Percentiles rank a stretch among this genome's conserved stretches.
These are phyloP conservation scores for Sarcophaga rosellei DNA, from an alignment of 2,888 invertebrate species.

Conservation along the genomic window DNA sequence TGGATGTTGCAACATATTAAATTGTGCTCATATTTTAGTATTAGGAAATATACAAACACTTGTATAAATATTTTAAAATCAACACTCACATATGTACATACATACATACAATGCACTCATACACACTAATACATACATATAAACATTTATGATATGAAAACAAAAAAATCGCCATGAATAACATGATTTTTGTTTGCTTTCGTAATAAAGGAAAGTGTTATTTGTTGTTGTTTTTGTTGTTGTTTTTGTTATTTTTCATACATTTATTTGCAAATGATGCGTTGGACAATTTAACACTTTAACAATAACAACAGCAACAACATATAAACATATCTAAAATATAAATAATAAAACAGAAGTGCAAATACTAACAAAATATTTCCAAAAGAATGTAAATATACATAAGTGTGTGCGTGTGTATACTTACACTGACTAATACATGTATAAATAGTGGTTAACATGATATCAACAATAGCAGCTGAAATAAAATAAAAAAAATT, in stretches of 20 bases:
- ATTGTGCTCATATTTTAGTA: constrained; percentile 56
- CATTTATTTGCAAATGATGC: constrained; percentile 35
- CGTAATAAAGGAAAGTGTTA: not conserved
- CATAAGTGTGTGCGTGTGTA: not conserved
- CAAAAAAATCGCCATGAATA: not conserved
- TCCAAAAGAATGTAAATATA: not conserved
- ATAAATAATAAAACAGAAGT: not conserved
- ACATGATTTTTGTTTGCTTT: not conserved
- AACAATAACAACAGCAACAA: not conserved
- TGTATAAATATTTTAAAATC: not conserved
- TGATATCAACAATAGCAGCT: constrained; percentile 6
- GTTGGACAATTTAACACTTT: constrained; percentile 50
- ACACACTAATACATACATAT: too few relatives aligned
- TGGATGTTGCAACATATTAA: constrained; percentile 19
- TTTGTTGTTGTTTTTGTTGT: not conserved
- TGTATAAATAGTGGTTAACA: constrained; percentile 28
- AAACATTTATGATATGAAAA: too few relatives aligned
- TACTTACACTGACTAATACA: not conserved
- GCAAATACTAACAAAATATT: constrained; percentile 7
- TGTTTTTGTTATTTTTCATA: not conserved
- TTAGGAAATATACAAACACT: constrained; percentile 48
- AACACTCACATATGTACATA: not conserved
- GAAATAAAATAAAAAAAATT: constrained; percentile 1
- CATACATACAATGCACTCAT: not conserved
- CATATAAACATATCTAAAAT: not conserved